Conservation (phyloP, 92 coral and sea anemone species). For the Parazoanthus swiftii region DNA sequence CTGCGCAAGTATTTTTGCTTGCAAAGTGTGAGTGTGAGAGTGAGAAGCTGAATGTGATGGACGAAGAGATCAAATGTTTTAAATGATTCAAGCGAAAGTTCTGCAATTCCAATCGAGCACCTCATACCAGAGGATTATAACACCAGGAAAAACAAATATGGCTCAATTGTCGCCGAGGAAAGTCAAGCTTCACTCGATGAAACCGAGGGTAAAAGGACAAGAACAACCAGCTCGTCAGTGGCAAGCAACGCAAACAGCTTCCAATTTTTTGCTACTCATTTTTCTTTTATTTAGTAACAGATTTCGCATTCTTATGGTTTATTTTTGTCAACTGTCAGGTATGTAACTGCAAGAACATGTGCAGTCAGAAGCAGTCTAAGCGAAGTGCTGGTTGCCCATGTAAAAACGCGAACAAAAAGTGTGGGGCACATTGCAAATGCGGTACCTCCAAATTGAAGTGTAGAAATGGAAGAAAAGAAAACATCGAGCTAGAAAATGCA, state of each 20-base stretch:
- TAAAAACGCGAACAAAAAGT: slow-evolving; percentile 7
- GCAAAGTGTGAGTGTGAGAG: not conserved
- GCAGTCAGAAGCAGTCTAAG: slow-evolving; percentile 27
- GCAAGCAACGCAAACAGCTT: too few relatives aligned
- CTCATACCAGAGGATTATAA: slow-evolving; percentile 2
- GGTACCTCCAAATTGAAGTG: not conserved
- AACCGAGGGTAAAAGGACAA: slow-evolving; percentile 12
- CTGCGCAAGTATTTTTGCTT: not conserved
- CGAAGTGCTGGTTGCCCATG: not conserved
- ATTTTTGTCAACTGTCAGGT: slow-evolving; percentile 20
- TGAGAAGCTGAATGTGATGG: slow-evolving; percentile 6
- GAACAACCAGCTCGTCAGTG: too few relatives aligned
- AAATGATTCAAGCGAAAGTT: slow-evolving; percentile 12
- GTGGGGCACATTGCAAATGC: not conserved
- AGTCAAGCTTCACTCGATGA: slow-evolving; percentile 25
- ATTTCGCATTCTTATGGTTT: not conserved
- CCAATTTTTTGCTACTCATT: not conserved
- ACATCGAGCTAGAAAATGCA: slow-evolving; percentile 18
- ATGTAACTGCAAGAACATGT: slow-evolving; percentile 32
- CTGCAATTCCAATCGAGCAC: slow-evolving; percentile 19
- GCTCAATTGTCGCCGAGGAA: slow-evolving; percentile 17
- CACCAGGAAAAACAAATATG: not conserved
- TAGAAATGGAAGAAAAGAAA: slow-evolving; percentile 13
- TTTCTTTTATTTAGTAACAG: slow-evolving; percentile 1
- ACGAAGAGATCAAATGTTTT: slow-evolving; percentile 3